phyloP scores from a whole-genome alignment of 2,113 vertebrate genomes.

The Microcebus jonahi region DNA sequence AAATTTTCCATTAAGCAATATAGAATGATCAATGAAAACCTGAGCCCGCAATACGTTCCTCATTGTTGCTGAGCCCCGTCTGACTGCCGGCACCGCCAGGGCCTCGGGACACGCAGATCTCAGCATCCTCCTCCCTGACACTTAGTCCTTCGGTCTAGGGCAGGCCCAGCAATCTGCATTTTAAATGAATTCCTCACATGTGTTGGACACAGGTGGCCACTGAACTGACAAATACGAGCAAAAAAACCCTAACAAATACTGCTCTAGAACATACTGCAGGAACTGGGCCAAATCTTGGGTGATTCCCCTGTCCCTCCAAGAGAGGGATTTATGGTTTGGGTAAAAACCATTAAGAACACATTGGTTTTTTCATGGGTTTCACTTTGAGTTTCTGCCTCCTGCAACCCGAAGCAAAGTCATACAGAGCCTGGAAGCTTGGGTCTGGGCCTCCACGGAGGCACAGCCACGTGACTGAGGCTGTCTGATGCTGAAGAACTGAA shows the following conservation, averaged over 20 bases:
- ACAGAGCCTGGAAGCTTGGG: neutral
- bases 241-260: neutral
- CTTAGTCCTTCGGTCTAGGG: neutral
- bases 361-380: conserved; percentile 80
- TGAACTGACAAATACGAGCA: neutral
- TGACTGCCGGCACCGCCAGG: neutral
- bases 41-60: neutral
- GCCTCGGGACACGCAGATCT: neutral
- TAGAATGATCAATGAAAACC: neutral
- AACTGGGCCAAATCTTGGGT: conserved; percentile 63
- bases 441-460: neutral
- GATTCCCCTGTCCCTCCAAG: conserved; percentile 73
- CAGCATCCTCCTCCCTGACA: neutral
- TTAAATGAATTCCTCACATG: neutral
- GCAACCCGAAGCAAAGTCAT: conserved; percentile 36
- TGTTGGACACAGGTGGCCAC: neutral
- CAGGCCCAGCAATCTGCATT: conserved; percentile 30
- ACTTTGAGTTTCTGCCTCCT: conserved; percentile 77
- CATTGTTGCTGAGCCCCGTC: neutral
- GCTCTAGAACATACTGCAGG: conserved; percentile 12
- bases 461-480: neutral
- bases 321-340: conserved; percentile 79
- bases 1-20: neutral
- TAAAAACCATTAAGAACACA: conserved; percentile 80
- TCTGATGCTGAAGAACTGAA: neutral